phyloP scores from a whole-genome alignment of 2,797 vertebrate species.

The Tapera naevia region DNA sequence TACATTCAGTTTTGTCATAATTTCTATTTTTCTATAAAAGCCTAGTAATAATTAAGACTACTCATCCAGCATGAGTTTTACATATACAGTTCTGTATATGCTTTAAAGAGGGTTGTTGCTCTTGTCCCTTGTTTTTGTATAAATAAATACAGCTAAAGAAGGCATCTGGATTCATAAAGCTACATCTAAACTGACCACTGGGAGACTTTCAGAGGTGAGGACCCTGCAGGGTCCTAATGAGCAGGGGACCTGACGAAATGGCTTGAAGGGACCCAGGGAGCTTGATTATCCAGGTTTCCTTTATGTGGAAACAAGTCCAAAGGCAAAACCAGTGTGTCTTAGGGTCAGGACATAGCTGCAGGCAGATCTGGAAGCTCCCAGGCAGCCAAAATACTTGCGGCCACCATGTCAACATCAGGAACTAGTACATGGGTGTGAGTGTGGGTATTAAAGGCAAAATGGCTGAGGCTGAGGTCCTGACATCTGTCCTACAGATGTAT shows the following conservation, averaged over 20 bases:
- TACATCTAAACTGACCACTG: not conserved
- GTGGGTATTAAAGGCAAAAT: not conserved
- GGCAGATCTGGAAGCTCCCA: not conserved
- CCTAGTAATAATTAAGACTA: not conserved
- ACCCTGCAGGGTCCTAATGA: not conserved
- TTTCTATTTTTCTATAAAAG: not conserved
- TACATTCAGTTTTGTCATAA: not conserved
- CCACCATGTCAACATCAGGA: not conserved
- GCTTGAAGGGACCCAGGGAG: not conserved
- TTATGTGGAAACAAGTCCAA: not conserved
- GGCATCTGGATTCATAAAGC: not conserved
- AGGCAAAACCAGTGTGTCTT: not conserved
- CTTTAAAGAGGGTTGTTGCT: not conserved
- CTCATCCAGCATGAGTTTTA: not conserved
- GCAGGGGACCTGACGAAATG: not conserved
- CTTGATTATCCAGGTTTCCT: not conserved
- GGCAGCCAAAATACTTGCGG: not conserved
- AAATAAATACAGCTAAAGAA: not conserved
- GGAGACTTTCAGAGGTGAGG: not conserved
- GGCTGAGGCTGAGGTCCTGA: not conserved
- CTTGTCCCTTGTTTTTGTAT: not conserved
- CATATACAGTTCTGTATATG: not conserved
- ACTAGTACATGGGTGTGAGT: not conserved
- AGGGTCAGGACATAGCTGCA: not conserved
- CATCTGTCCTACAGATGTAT: accelerated